These are phyloP conservation scores for Zaprionus inermis DNA, from an alignment of 1,140 invertebrate genomes.

Conservation along the genomic window DNA sequence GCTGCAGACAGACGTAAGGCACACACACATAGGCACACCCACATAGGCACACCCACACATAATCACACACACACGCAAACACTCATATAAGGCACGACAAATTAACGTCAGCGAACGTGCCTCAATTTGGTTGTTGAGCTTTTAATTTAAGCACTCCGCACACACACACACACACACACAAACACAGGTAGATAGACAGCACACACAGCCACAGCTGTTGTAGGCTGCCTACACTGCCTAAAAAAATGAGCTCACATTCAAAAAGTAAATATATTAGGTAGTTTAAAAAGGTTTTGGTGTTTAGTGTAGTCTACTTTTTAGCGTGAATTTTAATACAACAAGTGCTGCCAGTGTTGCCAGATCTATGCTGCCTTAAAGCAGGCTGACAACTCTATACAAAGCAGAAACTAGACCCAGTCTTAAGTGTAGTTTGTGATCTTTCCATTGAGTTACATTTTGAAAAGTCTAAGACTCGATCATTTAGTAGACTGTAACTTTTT, in stretches of 20 bases:
- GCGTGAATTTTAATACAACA: not conserved
- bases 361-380: not conserved
- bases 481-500: too few relatives aligned
- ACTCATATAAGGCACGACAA: slow-evolving; percentile 54
- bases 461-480: too few relatives aligned
- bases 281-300: not conserved
- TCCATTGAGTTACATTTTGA: too few relatives aligned
- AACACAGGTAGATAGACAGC: not conserved
- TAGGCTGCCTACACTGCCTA: slow-evolving; percentile 17
- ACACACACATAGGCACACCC: slow-evolving; percentile 15
- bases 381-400: not conserved
- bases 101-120: slow-evolving; percentile 57
- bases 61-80: slow-evolving; percentile 32
- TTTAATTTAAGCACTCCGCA: slow-evolving; percentile 42
- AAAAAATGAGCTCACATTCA: not conserved
- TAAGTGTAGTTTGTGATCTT: not conserved
- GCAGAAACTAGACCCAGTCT: not conserved
- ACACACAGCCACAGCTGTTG: not conserved
- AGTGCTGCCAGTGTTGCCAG: not conserved
- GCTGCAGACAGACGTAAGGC: slow-evolving; percentile 23
- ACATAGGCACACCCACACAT: not conserved
- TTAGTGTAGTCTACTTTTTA: not conserved
- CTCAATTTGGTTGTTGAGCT: slow-evolving; percentile 57
- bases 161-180: not conserved
- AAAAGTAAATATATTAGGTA: not conserved